Evolutionary conservation across 2,888 invertebrate genomes (phyloP).

Genomic region (Folsomia manolachei): DNA sequence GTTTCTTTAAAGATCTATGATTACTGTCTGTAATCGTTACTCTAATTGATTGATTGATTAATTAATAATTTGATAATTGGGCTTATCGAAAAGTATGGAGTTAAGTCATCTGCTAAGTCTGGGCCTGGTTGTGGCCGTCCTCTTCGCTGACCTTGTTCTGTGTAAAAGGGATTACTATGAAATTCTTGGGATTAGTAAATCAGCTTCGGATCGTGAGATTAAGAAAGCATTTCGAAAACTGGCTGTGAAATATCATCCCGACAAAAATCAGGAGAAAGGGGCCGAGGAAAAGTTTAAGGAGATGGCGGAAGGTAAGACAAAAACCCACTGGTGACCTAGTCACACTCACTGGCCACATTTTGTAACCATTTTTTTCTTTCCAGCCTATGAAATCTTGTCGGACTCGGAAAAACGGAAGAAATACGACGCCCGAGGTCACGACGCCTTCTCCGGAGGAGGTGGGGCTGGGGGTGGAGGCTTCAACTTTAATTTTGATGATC

Average conservation of each 20-base stretch:
- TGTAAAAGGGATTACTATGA: conserved; percentile 57
- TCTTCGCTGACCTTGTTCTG: too few relatives aligned
- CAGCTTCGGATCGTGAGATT: conserved; percentile 57
- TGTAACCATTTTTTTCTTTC: too few relatives aligned
- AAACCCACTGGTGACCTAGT: too few relatives aligned
- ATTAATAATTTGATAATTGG: too few relatives aligned
- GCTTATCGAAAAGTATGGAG: too few relatives aligned
- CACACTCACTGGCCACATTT: background rate
- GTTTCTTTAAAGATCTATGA: too few relatives aligned
- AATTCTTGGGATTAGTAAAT: conserved; percentile 55
- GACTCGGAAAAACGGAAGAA: conserved; percentile 55
- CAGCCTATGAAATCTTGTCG: conserved; percentile 57
- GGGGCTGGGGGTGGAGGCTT: conserved; percentile 49
- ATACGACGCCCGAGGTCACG: conserved; percentile 56
- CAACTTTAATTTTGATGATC: conserved; percentile 55
- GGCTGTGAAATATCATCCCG: conserved; percentile 59
- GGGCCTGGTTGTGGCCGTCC: background rate
- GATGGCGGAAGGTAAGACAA: conserved; percentile 59
- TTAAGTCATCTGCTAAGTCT: too few relatives aligned
- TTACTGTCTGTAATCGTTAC: too few relatives aligned
- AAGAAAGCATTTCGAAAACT: conserved; percentile 59
- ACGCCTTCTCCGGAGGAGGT: conserved; percentile 51
- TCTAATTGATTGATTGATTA: too few relatives aligned
- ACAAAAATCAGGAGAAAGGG: conserved; percentile 57
- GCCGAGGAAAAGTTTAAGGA: conserved; percentile 58